Conservation (phyloP, 2,797 vertebrate species). For the Setipinna tenuifilis region DNA sequence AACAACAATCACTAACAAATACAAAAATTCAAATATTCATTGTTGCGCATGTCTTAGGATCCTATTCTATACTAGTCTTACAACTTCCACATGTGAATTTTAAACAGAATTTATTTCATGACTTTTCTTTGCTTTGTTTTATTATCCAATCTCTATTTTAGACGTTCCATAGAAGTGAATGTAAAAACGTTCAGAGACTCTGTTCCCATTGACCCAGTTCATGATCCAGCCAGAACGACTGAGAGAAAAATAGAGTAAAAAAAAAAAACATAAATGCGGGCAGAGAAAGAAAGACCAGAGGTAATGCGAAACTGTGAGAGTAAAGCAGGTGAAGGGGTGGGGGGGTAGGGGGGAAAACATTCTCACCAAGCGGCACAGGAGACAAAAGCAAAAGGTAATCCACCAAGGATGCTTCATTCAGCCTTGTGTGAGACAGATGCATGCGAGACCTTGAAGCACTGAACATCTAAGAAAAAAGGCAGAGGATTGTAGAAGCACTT, state of each 20-base stretch:
- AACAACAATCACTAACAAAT: too few relatives aligned
- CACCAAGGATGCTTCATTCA: slow-evolving; percentile 37
- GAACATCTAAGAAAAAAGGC: slow-evolving; percentile 9
- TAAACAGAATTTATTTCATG: too few relatives aligned
- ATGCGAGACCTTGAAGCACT: slow-evolving; percentile 25
- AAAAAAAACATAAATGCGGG: not conserved
- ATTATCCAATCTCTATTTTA: too few relatives aligned
- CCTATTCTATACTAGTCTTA: too few relatives aligned
- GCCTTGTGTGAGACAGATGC: slow-evolving; percentile 10
- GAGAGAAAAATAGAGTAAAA: not conserved
- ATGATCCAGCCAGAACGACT: not conserved
- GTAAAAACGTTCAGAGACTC: too few relatives aligned
- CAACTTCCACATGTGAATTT: too few relatives aligned
- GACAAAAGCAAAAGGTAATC: slow-evolving; percentile 36
- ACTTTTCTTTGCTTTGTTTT: too few relatives aligned
- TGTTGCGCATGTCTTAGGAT: too few relatives aligned
- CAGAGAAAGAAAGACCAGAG: not conserved
- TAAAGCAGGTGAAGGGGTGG: not conserved
- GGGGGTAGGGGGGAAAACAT: not conserved
- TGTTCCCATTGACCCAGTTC: too few relatives aligned
- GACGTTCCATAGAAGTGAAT: too few relatives aligned
- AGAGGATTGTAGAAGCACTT: slow-evolving; percentile 20
- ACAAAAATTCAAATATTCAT: too few relatives aligned
- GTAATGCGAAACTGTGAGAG: not conserved
- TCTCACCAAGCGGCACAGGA: not conserved